These are phyloP conservation scores for Atherix ibis DNA, from an alignment of 2,888 invertebrate genomes.

Conservation along the genomic window DNA sequence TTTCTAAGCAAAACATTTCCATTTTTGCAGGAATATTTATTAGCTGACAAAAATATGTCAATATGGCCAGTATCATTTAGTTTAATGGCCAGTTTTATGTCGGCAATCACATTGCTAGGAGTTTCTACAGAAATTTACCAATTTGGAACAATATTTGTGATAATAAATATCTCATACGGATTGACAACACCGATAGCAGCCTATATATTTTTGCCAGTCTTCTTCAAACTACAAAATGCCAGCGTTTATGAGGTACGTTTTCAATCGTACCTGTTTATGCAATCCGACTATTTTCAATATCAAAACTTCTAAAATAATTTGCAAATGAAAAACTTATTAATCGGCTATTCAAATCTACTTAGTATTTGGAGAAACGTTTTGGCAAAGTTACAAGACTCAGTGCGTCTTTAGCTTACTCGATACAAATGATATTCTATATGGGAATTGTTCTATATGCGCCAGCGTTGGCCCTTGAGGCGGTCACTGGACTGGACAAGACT, in stretches of 20 bases:
- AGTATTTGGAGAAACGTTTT: slow-evolving; percentile 81
- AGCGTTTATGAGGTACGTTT: slow-evolving; percentile 65
- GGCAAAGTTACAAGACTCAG: slow-evolving; percentile 55
- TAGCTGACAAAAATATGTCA: slow-evolving; percentile 68
- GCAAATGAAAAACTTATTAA: too few relatives aligned
- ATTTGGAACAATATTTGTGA: slow-evolving; percentile 63
- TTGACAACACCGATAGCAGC: slow-evolving; percentile 64
- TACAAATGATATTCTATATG: slow-evolving; percentile 82
- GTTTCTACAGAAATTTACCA: slow-evolving; percentile 77
- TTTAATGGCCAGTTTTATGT: slow-evolving; percentile 88
- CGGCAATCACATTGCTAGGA: slow-evolving; percentile 76
- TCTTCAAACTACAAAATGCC: slow-evolving; percentile 66
- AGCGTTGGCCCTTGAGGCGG: slow-evolving; percentile 73
- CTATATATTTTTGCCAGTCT: slow-evolving; percentile 67
- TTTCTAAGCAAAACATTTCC: not conserved
- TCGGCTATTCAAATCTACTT: slow-evolving; percentile 12
- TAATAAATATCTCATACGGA: slow-evolving; percentile 60
- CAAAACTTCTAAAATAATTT: too few relatives aligned
- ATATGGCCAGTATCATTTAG: slow-evolving; percentile 71
- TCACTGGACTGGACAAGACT: slow-evolving; percentile 59
- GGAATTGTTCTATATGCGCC: slow-evolving; percentile 90
- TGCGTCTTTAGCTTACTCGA: slow-evolving; percentile 69
- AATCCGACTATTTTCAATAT: too few relatives aligned
- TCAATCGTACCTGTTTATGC: too few relatives aligned
- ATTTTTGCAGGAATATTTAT: slow-evolving; percentile 55